These are phyloP conservation scores for Cephus rjabovi DNA, from an alignment of 2,888 invertebrate genomes.

Conservation along the genomic window DNA sequence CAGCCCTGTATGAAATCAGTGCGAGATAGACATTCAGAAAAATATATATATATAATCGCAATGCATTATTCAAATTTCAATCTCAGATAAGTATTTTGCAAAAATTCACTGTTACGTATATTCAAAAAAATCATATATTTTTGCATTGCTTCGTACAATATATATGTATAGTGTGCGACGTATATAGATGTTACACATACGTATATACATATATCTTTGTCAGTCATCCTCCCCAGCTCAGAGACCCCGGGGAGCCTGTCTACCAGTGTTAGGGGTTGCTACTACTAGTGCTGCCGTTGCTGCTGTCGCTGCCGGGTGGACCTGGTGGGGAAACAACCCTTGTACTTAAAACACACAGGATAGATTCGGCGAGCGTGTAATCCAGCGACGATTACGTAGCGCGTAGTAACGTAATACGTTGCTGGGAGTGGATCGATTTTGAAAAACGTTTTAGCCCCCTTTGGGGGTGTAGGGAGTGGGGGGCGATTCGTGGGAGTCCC, in stretches of 20 bases:
- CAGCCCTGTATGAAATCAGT: not conserved
- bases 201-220: not conserved
- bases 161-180: not conserved
- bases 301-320: not conserved
- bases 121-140: not conserved
- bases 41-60: not conserved
- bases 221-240: not conserved
- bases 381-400: not conserved
- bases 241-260: not conserved
- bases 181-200: not conserved
- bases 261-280: not conserved
- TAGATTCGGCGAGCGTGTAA: not conserved
- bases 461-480: not conserved
- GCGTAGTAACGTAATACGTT: not conserved
- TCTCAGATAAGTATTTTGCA: not conserved
- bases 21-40: not conserved
- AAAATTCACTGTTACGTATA: not conserved
- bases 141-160: not conserved
- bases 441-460: not conserved
- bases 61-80: not conserved
- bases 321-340: not conserved
- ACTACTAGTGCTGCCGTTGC: not conserved
- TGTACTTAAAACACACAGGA: not conserved
- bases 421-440: not conserved
- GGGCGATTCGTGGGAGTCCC: not conserved